A percentile compares a stretch with the other conserved stretches of the same genome.
These are phyloP conservation scores for Solea senegalensis DNA, from an alignment of 2,113 vertebrate species.

Conservation along the genomic window DNA sequence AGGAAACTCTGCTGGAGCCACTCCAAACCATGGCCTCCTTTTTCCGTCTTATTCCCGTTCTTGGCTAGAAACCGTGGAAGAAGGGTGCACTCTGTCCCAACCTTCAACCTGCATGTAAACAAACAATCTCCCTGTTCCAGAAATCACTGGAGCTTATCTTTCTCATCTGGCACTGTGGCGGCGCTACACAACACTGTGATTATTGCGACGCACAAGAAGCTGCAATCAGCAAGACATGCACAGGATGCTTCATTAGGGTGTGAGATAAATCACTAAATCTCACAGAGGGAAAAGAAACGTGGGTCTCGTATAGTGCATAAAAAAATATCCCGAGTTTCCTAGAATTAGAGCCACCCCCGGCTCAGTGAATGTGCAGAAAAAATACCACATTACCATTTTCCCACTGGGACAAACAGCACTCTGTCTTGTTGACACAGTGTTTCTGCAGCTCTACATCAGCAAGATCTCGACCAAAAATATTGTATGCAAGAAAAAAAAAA, in stretches of 20 bases:
- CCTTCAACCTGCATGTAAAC: conserved; percentile 52
- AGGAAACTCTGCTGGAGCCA: conserved; percentile 76
- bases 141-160: conserved; percentile 17
- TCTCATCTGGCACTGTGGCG: conserved; percentile 2
- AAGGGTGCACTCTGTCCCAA: conserved; percentile 63
- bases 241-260: background rate
- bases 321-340: conserved; percentile 45
- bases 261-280: conserved; percentile 15
- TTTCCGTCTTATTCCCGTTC: conserved; percentile 37
- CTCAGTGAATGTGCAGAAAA: conserved; percentile 55
- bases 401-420: conserved; percentile 64
- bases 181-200: background rate
- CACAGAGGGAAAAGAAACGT: conserved; percentile 16
- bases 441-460: conserved; percentile 39
- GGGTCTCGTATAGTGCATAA: conserved; percentile 45
- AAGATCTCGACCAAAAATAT: conserved; percentile 30
- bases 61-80: conserved; percentile 39
- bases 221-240: conserved; percentile 5
- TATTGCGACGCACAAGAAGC: conserved; percentile 1
- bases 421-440: conserved; percentile 40
- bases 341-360: conserved; percentile 64
- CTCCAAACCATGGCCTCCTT: conserved; percentile 56
- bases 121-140: conserved; percentile 47
- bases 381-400: conserved; percentile 57
- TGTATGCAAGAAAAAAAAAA: conserved; percentile 13